A percentile compares a stretch with the other conserved stretches of the same genome.
phyloP scores from a whole-genome alignment of 2,888 invertebrate species.

The Unio pictorum region DNA sequence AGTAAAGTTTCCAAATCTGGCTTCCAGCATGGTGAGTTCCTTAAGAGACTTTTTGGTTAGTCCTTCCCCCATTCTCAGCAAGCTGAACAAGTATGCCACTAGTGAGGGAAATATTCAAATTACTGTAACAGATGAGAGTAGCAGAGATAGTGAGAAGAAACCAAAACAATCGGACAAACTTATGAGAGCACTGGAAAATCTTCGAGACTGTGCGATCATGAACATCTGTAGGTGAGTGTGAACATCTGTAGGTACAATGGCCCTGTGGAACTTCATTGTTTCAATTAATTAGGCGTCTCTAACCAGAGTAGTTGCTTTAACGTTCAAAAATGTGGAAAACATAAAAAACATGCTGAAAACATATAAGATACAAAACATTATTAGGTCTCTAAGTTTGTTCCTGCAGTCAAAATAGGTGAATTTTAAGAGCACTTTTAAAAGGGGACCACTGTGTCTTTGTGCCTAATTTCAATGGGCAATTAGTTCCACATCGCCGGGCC shows the following conservation, averaged over 20 bases:
- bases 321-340: too few relatives aligned
- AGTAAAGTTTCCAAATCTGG: slow-evolving; percentile 95
- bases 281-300: neutral
- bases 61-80: slow-evolving; percentile 94
- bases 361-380: too few relatives aligned
- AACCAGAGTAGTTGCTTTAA: too few relatives aligned
- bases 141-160: slow-evolving; percentile 65
- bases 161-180: slow-evolving; percentile 51
- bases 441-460: too few relatives aligned
- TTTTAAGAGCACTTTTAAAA: too few relatives aligned
- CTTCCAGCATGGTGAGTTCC: slow-evolving; percentile 89
- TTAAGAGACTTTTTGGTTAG: slow-evolving; percentile 94
- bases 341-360: too few relatives aligned
- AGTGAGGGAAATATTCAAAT: slow-evolving; percentile 60
- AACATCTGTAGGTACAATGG: slow-evolving; percentile 82
- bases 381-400: too few relatives aligned
- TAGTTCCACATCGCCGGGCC: too few relatives aligned
- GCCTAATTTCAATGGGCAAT: too few relatives aligned
- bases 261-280: neutral
- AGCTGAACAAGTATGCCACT: slow-evolving; percentile 78
- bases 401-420: too few relatives aligned
- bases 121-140: slow-evolving; percentile 65
- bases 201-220: slow-evolving; percentile 95
- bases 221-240: slow-evolving; percentile 85
- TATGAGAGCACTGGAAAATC: slow-evolving; percentile 81